Percentiles rank a stretch among this genome's conserved stretches.
phyloP scores from a whole-genome alignment of 2,888 invertebrate species.

The Biston betularia region DNA sequence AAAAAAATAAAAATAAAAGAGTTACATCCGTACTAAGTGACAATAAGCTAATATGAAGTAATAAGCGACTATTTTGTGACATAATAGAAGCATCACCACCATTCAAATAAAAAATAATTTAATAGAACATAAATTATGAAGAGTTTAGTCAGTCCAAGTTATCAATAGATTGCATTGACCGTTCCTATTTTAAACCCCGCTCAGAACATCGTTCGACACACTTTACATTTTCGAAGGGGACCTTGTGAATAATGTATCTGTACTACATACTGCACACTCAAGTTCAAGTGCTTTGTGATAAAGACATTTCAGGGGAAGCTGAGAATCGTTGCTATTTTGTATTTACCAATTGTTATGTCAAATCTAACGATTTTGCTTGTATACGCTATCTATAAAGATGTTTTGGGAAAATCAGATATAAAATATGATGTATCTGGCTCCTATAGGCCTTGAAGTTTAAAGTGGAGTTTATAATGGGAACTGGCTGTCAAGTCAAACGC shows the following conservation, averaged over 20 bases:
- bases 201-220: slow-evolving; percentile 7
- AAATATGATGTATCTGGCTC: no score
- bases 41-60: no score
- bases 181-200: slow-evolving; percentile 1
- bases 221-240: slow-evolving; percentile 35
- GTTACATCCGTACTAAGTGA: no score
- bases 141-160: background rate
- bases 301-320: slow-evolving; percentile 24
- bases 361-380: background rate
- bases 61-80: no score
- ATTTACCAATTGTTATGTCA: background rate
- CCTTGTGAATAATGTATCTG: slow-evolving; percentile 26
- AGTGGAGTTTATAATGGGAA: no score
- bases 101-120: no score
- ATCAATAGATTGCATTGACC: background rate
- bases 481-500: no score
- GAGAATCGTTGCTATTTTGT: background rate
- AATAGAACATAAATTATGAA: background rate
- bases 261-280: slow-evolving; percentile 8
- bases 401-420: no score
- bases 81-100: no score
- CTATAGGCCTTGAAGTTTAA: no score
- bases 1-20: no score
- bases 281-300: slow-evolving; percentile 15
- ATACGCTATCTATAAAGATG: no score